Evolutionary conservation across 2,113 vertebrate genomes (phyloP).

Genomic region (Riparia riparia): DNA sequence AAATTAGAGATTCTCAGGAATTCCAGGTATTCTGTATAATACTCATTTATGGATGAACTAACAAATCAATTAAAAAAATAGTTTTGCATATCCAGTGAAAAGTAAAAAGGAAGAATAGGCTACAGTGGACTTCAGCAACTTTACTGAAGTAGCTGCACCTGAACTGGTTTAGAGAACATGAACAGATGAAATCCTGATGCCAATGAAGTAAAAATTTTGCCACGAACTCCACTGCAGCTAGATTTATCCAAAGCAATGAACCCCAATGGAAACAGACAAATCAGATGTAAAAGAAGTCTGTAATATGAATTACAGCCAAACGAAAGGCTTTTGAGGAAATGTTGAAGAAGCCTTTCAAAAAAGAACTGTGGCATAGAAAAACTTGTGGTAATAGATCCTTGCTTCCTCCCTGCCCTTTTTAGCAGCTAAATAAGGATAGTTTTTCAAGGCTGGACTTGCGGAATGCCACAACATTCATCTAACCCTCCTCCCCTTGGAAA

Average conservation of each 20-base stretch:
- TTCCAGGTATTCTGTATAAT: not conserved
- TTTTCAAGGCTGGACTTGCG: not conserved
- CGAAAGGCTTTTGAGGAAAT: not conserved
- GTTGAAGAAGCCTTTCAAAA: not conserved
- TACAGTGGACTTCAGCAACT: not conserved
- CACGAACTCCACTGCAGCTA: not conserved
- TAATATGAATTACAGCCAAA: not conserved
- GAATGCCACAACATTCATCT: not conserved
- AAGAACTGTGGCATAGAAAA: not conserved
- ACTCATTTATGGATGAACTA: not conserved
- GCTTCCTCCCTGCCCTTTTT: not conserved
- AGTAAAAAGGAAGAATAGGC: not conserved
- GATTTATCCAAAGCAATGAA: not conserved
- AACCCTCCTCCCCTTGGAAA: not conserved
- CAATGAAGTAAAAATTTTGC: not conserved
- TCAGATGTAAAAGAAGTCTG: constrained; percentile 1
- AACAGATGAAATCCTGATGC: constrained; percentile 2
- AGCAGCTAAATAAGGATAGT: not conserved
- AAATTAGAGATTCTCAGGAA: not conserved
- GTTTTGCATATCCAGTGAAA: not conserved
- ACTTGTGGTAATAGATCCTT: not conserved
- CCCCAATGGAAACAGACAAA: constrained; percentile 8
- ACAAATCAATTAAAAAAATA: not conserved
- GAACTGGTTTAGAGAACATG: not conserved
- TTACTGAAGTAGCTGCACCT: not conserved